Evolutionary conservation across 2,888 invertebrate species (phyloP), one percentile per base, ranked within the genome.

Genomic region (Drosophila melanocephala): DNA sequence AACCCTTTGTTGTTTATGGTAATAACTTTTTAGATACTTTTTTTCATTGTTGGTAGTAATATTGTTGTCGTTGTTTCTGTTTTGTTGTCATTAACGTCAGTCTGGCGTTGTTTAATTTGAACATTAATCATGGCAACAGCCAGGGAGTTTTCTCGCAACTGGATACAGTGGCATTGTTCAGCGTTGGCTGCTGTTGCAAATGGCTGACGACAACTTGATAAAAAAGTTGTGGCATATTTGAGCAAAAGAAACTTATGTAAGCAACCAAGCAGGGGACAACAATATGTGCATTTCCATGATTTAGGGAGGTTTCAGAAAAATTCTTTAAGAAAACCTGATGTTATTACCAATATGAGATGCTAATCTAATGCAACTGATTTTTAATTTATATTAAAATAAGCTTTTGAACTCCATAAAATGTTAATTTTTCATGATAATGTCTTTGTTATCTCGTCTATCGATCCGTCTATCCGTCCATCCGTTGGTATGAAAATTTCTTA

Each of bases 71-170:
- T 33, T 73, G 67, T 22, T 67, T 76, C 71, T 60, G 66, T 70
- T 81, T 88, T 88, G 86, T 85, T 81, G 89, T 83, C 83, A 87
- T 87, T 87, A 90, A 86, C 76, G 86, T 86, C 90, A 90, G 72
- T 58, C 69, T 65, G 79, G 76, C 73, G 86, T 83, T 85, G 86
- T 88, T 90, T 90, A 88, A 90, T 90, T 88, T 90, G 77, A 75
- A 73, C 89, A 87, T 90, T 90, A 90, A 88, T 87, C 90, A 87
- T 85, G 79, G 75, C 71, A 64, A 59, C 55, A 51, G 56, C 26
- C 58, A 69, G 79, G 63, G 60, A 63, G 28, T 14, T 16, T 32
- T 59, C 47, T 33, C 52, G 77, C 70, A 77, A 81, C 71, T 30
- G 66, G 62, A 78, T 84, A 77, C 63, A 66, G 73, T 58, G 58